A percentile compares a stretch with the other conserved stretches of the same genome.
These are phyloP conservation scores for Ploceus nigricollis DNA, from an alignment of 2,113 vertebrate genomes.

Conservation along the genomic window DNA sequence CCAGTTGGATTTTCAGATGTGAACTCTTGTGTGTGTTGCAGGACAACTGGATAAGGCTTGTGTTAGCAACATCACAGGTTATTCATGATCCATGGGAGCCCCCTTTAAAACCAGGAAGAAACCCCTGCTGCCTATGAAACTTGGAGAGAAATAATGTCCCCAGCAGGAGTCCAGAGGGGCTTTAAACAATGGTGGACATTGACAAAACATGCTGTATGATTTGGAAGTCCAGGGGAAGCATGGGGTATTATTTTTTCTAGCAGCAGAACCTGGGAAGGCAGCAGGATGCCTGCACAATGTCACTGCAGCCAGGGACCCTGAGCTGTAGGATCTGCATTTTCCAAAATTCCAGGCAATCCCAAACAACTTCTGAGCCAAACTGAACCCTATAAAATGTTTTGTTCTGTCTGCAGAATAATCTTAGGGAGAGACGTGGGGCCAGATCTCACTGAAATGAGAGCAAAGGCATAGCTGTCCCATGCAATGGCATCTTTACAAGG, in stretches of 20 bases:
- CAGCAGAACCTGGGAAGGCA: neutral
- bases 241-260: neutral
- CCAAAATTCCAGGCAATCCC: neutral
- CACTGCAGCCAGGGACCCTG: neutral
- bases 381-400: neutral
- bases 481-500: neutral
- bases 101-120: conserved; percentile 39
- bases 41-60: neutral
- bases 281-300: neutral
- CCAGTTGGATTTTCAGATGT: neutral
- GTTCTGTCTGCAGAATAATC: neutral
- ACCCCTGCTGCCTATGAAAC: neutral
- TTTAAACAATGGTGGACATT: conserved; percentile 44
- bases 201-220: neutral
- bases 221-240: neutral
- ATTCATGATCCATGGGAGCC: conserved; percentile 15
- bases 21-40: neutral
- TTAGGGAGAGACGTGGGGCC: neutral
- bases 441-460: neutral
- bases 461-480: neutral
- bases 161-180: neutral
- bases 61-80: neutral
- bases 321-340: neutral
- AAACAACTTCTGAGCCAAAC: neutral
- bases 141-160: conserved; percentile 17